Evolutionary conservation across 2,797 vertebrate genomes (phyloP).

Genomic region (Tapera naevia): DNA sequence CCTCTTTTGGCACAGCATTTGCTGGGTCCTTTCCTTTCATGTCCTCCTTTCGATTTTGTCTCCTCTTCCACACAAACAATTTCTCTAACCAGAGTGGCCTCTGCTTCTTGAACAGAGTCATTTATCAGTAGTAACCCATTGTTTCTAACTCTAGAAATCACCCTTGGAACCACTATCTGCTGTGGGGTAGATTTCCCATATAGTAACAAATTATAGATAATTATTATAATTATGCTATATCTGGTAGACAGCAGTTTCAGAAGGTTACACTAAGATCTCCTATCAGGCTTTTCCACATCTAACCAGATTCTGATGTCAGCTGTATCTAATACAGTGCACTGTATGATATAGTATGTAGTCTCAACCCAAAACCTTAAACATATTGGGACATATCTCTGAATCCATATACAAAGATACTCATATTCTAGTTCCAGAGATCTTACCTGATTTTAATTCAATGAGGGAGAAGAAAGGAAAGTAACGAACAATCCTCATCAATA

Average conservation of each 20-base stretch:
- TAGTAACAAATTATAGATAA: background rate
- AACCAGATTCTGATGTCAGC: background rate
- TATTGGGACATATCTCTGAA: background rate
- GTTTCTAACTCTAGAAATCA: background rate
- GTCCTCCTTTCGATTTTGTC: background rate
- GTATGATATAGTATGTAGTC: background rate
- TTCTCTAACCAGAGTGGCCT: background rate
- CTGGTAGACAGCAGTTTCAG: background rate
- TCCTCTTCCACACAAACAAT: background rate
- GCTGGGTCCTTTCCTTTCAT: background rate
- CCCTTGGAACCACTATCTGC: background rate
- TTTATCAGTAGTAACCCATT: background rate
- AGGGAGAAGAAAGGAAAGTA: background rate
- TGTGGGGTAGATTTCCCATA: background rate
- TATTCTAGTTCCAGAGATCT: background rate
- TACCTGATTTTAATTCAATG: background rate
- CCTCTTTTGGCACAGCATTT: background rate
- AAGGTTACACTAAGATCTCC: background rate
- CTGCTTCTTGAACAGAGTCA: background rate
- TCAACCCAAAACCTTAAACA: background rate
- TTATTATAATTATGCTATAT: background rate
- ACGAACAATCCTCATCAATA: background rate
- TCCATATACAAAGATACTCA: background rate
- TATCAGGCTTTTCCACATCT: background rate
- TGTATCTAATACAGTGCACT: background rate